A percentile compares a stretch with the other conserved stretches of the same genome.
Evolutionary conservation across 2,888 invertebrate species (phyloP).

Genomic region (Cyrtodaria siliqua): DNA sequence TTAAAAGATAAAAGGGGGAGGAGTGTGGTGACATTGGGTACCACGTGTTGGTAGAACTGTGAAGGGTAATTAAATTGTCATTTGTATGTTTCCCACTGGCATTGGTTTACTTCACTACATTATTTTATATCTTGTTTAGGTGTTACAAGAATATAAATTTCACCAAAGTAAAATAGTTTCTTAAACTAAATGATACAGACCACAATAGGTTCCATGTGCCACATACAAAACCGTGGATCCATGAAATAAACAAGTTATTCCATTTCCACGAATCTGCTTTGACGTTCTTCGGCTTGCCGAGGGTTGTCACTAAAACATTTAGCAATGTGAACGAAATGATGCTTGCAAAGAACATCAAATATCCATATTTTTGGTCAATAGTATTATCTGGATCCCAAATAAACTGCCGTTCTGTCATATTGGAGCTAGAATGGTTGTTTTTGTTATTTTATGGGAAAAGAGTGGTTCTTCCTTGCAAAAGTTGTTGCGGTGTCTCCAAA

Average conservation of each 20-base stretch:
- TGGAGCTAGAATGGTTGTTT: too few relatives aligned
- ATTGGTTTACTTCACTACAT: neutral
- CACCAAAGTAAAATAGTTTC: neutral
- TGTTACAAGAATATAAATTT: neutral
- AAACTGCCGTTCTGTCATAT: constrained; percentile 44
- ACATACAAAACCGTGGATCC: constrained; percentile 72
- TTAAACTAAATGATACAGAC: constrained; percentile 42
- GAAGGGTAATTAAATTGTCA: neutral
- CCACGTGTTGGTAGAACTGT: too few relatives aligned
- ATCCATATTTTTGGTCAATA: constrained; percentile 70
- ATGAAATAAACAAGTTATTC: constrained; percentile 76
- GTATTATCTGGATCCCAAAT: constrained; percentile 57
- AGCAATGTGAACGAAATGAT: constrained; percentile 74
- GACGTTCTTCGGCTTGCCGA: constrained; percentile 72
- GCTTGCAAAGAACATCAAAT: constrained; percentile 68
- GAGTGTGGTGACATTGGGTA: too few relatives aligned
- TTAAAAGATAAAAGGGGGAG: too few relatives aligned
- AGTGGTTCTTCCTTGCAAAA: constrained; percentile 26
- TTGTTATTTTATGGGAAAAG: too few relatives aligned
- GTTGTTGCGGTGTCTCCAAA: too few relatives aligned
- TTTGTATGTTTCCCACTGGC: neutral
- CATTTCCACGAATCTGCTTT: constrained; percentile 72
- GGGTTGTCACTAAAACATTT: constrained; percentile 66
- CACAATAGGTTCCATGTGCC: constrained; percentile 71
- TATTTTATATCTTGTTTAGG: neutral